Conservation (phyloP, 2,113 vertebrate species). For the Oryzias curvinotus region DNA sequence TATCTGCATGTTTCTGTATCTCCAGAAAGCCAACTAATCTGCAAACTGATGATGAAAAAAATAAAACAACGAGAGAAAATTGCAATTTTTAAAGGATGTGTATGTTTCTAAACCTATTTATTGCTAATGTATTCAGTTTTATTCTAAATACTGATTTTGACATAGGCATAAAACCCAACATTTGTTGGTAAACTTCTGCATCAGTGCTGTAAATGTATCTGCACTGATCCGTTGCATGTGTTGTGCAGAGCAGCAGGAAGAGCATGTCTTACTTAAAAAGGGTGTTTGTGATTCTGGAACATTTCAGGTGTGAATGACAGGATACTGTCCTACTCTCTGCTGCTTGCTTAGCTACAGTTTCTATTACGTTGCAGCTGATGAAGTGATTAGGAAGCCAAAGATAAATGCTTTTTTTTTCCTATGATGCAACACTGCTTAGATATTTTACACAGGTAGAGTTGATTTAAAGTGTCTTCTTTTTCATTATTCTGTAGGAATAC, state of each 20-base stretch:
- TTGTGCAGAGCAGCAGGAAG: constrained; percentile 25
- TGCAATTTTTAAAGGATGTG: neutral
- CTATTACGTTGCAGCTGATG: constrained; percentile 10
- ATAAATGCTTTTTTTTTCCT: neutral
- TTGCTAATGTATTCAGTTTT: neutral
- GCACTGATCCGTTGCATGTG: constrained; percentile 26
- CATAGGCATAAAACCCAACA: neutral
- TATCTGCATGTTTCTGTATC: constrained; percentile 32
- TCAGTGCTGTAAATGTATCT: constrained; percentile 65
- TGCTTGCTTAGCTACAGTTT: neutral
- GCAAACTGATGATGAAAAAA: neutral
- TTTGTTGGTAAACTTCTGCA: neutral
- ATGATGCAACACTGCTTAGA: constrained; percentile 3
- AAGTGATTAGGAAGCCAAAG: constrained; percentile 1
- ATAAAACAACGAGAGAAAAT: neutral
- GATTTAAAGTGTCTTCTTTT: neutral
- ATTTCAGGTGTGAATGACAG: constrained; percentile 27
- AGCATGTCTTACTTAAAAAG: constrained; percentile 34
- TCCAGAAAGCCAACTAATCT: neutral
- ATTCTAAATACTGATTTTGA: neutral
- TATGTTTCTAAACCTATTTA: neutral
- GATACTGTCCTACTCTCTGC: constrained; percentile 3
- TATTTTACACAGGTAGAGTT: no score
- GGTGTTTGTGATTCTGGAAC: constrained; percentile 5
- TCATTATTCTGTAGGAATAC: neutral